Evolutionary conservation across 1,140 invertebrate species (phyloP).

Genomic region (Lamellibrachia luymesi): DNA sequence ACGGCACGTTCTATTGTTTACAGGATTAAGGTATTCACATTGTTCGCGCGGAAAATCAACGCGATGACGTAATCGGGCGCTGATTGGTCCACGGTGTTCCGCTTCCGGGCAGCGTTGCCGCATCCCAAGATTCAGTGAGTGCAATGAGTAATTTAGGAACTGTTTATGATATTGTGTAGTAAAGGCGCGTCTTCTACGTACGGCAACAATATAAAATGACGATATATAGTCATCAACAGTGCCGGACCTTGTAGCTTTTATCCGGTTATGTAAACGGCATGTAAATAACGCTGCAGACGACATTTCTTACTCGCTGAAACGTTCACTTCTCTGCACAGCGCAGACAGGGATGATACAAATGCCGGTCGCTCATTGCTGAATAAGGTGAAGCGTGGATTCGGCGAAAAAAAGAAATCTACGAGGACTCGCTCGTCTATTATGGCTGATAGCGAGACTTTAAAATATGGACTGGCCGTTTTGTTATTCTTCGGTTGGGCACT

Average conservation of each 20-base stretch:
- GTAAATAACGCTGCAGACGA: not conserved
- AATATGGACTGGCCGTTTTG: not conserved
- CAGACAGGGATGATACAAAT: not conserved
- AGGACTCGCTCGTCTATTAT: not conserved
- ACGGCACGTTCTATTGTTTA: not conserved
- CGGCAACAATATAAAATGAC: not conserved
- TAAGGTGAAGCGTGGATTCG: not conserved
- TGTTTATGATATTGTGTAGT: not conserved
- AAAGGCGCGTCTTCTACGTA: not conserved
- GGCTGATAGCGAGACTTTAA: not conserved
- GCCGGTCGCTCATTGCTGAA: not conserved
- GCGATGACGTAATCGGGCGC: not conserved
- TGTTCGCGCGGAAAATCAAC: not conserved
- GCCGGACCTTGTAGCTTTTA: not conserved
- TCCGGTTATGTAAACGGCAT: not conserved
- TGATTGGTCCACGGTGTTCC: not conserved
- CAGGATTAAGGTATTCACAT: not conserved
- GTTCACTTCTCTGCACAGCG: not conserved
- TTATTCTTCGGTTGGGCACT: not conserved
- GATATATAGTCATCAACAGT: not conserved
- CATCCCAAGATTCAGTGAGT: slow-evolving; percentile 4
- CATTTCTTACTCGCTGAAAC: not conserved
- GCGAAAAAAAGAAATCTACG: not conserved
- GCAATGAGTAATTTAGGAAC: not conserved
- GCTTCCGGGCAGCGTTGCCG: not conserved